phyloP scores from a whole-genome alignment of 1,140 invertebrate genomes.

The Cydia pomonella region DNA sequence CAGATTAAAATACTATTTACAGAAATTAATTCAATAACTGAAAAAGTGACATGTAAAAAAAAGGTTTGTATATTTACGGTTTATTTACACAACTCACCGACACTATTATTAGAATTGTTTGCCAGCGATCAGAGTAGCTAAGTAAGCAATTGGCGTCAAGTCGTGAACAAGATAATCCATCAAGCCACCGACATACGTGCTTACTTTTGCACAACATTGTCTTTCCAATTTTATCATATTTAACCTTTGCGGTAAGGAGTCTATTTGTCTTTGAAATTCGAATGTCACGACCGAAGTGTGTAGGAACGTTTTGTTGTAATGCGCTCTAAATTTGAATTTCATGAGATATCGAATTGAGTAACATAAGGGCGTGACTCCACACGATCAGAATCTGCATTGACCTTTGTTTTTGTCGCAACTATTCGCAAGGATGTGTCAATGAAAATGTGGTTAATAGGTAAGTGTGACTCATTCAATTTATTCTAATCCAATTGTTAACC shows the following conservation, averaged over 20 bases:
- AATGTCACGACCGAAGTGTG: conserved; percentile 10
- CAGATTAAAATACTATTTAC: no score
- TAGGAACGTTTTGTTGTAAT: conserved; percentile 7
- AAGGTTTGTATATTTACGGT: neutral
- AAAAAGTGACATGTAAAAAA: no score
- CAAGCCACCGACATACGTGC: conserved; percentile 35
- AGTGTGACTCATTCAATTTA: neutral
- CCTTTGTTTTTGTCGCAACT: conserved; percentile 2
- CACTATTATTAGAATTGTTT: neutral
- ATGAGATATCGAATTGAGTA: conserved; percentile 28
- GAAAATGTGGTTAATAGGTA: neutral
- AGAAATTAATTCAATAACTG: no score
- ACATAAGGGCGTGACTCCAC: conserved; percentile 8
- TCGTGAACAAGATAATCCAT: conserved; percentile 47
- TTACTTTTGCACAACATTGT: conserved; percentile 45
- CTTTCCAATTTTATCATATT: conserved; percentile 33
- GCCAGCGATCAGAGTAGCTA: neutral
- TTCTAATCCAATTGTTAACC: neutral
- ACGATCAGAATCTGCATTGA: conserved; percentile 26
- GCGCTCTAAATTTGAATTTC: conserved; percentile 17
- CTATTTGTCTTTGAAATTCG: conserved; percentile 33
- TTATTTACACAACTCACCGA: neutral
- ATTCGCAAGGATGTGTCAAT: conserved; percentile 25
- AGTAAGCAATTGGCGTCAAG: conserved; percentile 4
- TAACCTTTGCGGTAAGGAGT: conserved; percentile 16